A percentile compares a stretch with the other conserved stretches of the same genome.
Evolutionary conservation across 2,888 invertebrate genomes (phyloP).

Genomic region (Kryphioiulus occultus): DNA sequence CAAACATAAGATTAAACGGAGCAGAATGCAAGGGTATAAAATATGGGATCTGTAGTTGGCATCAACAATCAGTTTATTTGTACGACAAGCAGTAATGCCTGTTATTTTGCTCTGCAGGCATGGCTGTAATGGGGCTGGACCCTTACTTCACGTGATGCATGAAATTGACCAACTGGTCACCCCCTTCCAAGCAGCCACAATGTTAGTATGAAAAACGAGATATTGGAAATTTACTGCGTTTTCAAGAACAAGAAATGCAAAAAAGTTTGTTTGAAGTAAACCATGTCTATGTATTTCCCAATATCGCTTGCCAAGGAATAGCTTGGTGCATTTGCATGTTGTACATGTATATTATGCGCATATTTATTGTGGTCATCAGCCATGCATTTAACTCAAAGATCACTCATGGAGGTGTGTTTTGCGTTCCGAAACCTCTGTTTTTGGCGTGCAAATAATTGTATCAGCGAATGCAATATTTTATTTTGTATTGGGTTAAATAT

Average conservation of each 20-base stretch:
- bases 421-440: not conserved
- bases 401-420: conserved; percentile 31
- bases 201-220: too few relatives aligned
- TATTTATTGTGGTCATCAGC: not conserved
- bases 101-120: not conserved
- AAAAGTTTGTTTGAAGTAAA: not conserved
- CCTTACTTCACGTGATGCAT: conserved; percentile 25
- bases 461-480: conserved; percentile 23
- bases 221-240: not conserved
- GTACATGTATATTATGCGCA: not conserved
- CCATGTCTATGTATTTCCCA: too few relatives aligned
- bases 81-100: not conserved
- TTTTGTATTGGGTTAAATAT: conserved; percentile 8
- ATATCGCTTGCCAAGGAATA: too few relatives aligned
- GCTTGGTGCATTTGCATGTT: not conserved
- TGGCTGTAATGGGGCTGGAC: not conserved
- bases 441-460: conserved; percentile 35
- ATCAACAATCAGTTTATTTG: not conserved
- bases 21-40: not conserved
- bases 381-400: not conserved
- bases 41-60: not conserved
- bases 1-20: not conserved
- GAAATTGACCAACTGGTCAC: conserved; percentile 15
- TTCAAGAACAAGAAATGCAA: not conserved
- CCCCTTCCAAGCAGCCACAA: not conserved